A percentile compares a stretch with the other conserved stretches of the same genome.
These are phyloP conservation scores for Atrichornis clamosus DNA, from an alignment of 2,113 vertebrate genomes.

Conservation along the genomic window DNA sequence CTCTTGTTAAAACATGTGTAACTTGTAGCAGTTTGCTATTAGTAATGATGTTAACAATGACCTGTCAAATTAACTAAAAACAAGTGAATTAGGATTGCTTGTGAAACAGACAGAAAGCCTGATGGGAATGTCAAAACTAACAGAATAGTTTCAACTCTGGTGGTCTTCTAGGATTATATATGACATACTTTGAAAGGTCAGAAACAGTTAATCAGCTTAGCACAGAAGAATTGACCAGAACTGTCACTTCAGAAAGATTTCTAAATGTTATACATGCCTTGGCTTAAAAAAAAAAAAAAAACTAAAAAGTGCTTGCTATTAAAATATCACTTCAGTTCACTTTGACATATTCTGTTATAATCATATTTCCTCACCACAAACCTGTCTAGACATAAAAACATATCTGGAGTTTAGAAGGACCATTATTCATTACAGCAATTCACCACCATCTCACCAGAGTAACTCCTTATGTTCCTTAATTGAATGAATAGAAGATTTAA, in stretches of 20 bases:
- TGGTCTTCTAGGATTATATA: conserved; percentile 60
- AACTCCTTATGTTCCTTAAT: background rate
- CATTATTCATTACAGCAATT: conserved; percentile 11
- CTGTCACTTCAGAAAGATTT: conserved; percentile 46
- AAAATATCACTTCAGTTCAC: conserved; percentile 36
- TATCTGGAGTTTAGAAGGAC: conserved; percentile 48
- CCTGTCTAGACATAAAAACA: conserved; percentile 56
- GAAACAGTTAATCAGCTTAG: conserved; percentile 64
- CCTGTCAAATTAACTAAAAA: conserved; percentile 68
- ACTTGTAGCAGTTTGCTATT: conserved; percentile 49
- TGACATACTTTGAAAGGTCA: conserved; percentile 54
- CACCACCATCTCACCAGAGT: background rate
- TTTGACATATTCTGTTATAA: conserved; percentile 57
- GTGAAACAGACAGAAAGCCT: conserved; percentile 57
- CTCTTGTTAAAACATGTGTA: conserved; percentile 45
- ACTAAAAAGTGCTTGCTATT: background rate
- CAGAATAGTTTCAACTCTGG: conserved; percentile 62
- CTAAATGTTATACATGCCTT: conserved; percentile 23
- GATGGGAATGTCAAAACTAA: conserved; percentile 64
- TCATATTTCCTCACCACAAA: conserved; percentile 25
- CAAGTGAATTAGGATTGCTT: conserved; percentile 41
- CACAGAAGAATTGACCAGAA: conserved; percentile 36
- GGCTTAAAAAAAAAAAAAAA: background rate
- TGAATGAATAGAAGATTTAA: background rate
- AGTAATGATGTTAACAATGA: conserved; percentile 55